Conservation (phyloP, 1,140 invertebrate genomes). For the Drosophila takahashii region DNA sequence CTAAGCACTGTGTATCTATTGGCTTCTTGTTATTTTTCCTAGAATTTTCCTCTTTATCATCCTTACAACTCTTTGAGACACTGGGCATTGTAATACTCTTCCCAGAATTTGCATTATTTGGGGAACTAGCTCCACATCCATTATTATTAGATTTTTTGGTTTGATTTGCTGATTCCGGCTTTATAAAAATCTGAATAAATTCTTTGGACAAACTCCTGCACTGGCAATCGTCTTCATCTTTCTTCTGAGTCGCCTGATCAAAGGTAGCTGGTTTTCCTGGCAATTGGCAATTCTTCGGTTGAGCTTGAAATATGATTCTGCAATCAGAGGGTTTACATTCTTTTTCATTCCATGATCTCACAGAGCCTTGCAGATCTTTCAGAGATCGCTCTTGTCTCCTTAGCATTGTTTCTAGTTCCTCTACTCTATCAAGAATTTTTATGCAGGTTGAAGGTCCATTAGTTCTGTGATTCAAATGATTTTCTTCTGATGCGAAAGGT, state of each 20-base stretch:
- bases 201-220: conserved; percentile 11
- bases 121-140: neutral
- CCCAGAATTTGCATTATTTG: neutral
- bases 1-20: neutral
- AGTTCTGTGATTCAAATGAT: too few species aligned
- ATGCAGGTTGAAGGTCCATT: neutral
- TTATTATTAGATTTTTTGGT: neutral
- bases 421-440: conserved; percentile 10
- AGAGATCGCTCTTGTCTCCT: conserved; percentile 10
- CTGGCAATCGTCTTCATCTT: neutral
- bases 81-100: neutral
- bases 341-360: neutral
- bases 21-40: neutral
- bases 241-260: neutral
- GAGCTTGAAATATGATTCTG: neutral
- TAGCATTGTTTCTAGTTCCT: conserved; percentile 9
- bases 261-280: neutral
- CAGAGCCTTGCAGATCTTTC: conserved; percentile 4
- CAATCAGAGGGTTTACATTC: conserved; percentile 1
- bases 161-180: neutral
- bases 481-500: neutral
- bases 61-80: neutral
- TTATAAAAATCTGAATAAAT: conserved; percentile 26
- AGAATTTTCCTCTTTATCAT: too few species aligned
- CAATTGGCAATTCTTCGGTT: neutral